A percentile compares a stretch with the other conserved stretches of the same genome.
Conservation (phyloP, 2,888 invertebrate genomes). For the Hyppa rectilinea region DNA sequence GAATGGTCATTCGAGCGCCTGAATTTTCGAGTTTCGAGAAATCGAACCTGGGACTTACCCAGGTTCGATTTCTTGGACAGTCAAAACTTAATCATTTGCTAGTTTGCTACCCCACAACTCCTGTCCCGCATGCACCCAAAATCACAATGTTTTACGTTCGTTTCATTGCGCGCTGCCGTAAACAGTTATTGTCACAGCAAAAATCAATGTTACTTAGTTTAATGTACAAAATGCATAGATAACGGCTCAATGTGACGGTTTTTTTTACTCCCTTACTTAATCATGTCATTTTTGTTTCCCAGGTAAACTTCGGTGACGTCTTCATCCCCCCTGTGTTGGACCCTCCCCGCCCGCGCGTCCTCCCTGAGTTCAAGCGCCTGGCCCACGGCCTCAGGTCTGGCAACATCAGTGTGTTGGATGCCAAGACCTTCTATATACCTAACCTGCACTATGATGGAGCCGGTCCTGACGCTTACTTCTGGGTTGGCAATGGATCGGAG, state of each 20-base stretch:
- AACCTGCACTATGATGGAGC: slow-evolving; percentile 98
- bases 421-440: slow-evolving; percentile 97
- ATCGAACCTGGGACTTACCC: no score
- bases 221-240: no score
- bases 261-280: no score
- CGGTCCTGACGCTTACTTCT: slow-evolving; percentile 98
- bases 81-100: no score
- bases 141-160: no score
- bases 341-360: slow-evolving; percentile 94
- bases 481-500: slow-evolving; percentile 97
- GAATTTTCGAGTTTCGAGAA: no score
- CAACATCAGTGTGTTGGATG: slow-evolving; percentile 97
- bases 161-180: no score
- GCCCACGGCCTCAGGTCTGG: slow-evolving; percentile 97
- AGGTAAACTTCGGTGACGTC: slow-evolving; percentile 97
- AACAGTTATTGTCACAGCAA: no score
- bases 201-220: no score
- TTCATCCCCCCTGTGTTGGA: slow-evolving; percentile 94
- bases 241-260: no score
- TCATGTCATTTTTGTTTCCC: slow-evolving; percentile 52
- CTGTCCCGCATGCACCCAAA: no score
- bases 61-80: neutral
- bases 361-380: slow-evolving; percentile 96
- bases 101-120: no score
- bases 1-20: neutral